phyloP scores from a whole-genome alignment of 2,888 invertebrate genomes.

The Ormyrus nitidulus region DNA sequence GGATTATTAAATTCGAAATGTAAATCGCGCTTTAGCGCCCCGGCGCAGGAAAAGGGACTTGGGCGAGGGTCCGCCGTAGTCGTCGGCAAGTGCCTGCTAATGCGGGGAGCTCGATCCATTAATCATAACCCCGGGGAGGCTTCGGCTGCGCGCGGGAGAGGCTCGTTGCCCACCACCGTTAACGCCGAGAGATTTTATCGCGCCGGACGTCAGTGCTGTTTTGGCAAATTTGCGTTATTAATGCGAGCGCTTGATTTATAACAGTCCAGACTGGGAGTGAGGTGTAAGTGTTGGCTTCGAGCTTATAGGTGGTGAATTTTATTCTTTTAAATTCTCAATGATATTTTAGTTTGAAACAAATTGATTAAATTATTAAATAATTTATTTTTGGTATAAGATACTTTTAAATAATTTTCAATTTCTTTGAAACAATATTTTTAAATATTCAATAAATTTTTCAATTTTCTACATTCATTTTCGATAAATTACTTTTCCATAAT shows the following conservation, averaged over 20 bases:
- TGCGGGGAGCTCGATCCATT: conserved; percentile 71
- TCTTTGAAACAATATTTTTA: no score
- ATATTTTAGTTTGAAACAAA: no score
- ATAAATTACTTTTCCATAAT: no score
- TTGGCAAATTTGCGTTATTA: conserved; percentile 56
- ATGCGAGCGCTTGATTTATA: conserved; percentile 52
- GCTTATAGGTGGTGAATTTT: no score
- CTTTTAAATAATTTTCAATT: no score
- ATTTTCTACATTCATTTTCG: no score
- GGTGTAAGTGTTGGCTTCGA: no score
- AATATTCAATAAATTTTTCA: no score
- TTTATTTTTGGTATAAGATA: no score
- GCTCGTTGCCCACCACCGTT: neutral
- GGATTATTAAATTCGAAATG: conserved; percentile 74
- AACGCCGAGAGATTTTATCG: conserved; percentile 48
- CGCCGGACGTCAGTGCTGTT: conserved; percentile 40
- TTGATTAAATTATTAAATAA: no score
- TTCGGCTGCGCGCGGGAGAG: neutral
- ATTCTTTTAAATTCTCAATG: no score
- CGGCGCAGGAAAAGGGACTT: conserved; percentile 5
- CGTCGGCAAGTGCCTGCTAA: conserved; percentile 71
- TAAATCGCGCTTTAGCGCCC: conserved; percentile 66
- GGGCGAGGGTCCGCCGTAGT: conserved; percentile 50
- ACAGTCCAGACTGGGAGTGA: neutral
- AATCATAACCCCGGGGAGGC: conserved; percentile 71